Base-by-base conservation (phyloP, 1,140 invertebrate species). In the Drosophila punjabiensis region DNA sequence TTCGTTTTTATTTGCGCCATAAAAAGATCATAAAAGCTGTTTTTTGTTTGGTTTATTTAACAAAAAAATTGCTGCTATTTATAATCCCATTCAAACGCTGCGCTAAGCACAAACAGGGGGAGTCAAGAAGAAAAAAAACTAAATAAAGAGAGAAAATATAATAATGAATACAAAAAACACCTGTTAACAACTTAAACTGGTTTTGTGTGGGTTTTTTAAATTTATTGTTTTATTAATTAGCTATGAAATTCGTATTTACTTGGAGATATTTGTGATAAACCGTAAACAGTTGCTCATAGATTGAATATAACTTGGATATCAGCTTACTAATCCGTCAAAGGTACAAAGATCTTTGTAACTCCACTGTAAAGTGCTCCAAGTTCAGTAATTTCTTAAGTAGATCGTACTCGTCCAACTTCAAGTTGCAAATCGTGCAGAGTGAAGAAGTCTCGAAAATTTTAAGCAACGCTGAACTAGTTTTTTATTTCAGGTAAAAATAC, bases 101-200 rank as follows among this genome's bases (percentile, higher is more conserved):
- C 37, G 52, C 50, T 71, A 30, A 47, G 18, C 67, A 33, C 20
- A 61, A 32, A 48, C 32, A 67, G 35, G 45, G 48, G 48, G 39
- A 39, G 32, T 5, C 50, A 53, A 53, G 47, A 58, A 32, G 50
- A 68, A 67, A 68, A 24, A 66, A 55, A 20, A 24, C 30, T 20
- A 28, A 35, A 71, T 67, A 55, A 70, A 73, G 35, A 70, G 37
- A 70, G 30, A 61, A 71, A 43, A 73, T 61, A 73, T 41, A 71
- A 73, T 52, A 61, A 74, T 35, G 53, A 47, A 66, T 39, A 58
- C 33, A 68, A 68, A 78, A 76, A 76, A 73, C 85, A 88, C 85
- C 85, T 88, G 85, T 82, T 85, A 75, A 76, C 60, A 81, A 68
- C 68, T 84, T 33, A 48, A 89, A 89, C 85, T 67, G 82, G 86